Percentiles rank a stretch among this genome's conserved stretches.
phyloP scores from a whole-genome alignment of 2,113 vertebrate genomes.

The Trochalopteron elliotii region DNA sequence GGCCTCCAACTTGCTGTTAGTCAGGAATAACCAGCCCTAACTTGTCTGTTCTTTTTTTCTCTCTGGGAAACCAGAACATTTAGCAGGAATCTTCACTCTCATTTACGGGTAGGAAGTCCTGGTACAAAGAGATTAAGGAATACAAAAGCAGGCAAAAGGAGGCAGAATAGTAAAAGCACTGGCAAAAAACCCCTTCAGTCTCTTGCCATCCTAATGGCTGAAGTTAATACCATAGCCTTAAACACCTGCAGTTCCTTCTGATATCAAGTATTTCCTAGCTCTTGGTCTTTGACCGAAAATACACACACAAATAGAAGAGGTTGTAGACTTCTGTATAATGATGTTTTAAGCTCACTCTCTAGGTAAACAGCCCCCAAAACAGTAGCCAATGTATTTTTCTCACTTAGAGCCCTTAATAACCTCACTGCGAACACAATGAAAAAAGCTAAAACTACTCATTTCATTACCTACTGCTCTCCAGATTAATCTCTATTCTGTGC shows the following conservation, averaged over 20 bases:
- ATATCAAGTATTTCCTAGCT: background rate
- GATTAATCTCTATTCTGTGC: conserved; percentile 42
- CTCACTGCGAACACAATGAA: background rate
- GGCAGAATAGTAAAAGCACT: background rate
- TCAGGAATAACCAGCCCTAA: background rate
- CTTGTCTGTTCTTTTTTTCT: background rate
- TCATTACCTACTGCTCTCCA: conserved; percentile 48
- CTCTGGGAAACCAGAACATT: background rate
- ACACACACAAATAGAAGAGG: background rate
- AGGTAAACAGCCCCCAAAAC: background rate
- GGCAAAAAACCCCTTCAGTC: background rate
- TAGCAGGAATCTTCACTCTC: background rate
- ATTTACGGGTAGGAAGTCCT: background rate
- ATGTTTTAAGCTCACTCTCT: conserved; percentile 17
- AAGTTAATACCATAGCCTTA: background rate
- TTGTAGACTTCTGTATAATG: background rate
- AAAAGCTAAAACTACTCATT: conserved; percentile 41
- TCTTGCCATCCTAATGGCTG: background rate
- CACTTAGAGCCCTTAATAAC: conserved; percentile 40
- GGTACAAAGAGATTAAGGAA: background rate
- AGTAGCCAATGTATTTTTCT: conserved; percentile 30
- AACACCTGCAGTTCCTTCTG: background rate
- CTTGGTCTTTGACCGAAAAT: background rate
- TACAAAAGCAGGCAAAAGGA: background rate
- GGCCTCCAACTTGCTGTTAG: background rate